phyloP scores from a whole-genome alignment of 64 coral and sea anemone genomes.

The Dendronephthya gigantea region DNA sequence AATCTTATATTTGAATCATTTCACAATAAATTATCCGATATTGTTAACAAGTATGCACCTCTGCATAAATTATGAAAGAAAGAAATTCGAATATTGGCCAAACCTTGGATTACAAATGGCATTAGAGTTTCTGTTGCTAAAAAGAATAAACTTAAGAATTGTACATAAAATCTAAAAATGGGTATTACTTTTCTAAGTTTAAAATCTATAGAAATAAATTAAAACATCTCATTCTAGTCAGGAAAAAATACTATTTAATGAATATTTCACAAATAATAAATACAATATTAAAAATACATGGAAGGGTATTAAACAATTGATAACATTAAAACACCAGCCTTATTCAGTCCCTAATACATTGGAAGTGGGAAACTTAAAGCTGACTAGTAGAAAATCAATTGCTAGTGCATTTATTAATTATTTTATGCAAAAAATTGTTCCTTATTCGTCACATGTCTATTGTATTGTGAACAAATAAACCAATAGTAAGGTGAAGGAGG shows the following conservation, averaged over 20 bases:
- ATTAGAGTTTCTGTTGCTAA: neutral
- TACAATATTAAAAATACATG: conserved; percentile 8
- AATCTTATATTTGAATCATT: conserved; percentile 26
- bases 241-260: neutral
- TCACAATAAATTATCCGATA: conserved; percentile 10
- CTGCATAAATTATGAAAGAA: neutral
- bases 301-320: neutral
- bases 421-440: no score
- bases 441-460: no score
- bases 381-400: no score
- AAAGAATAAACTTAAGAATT: neutral
- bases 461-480: no score
- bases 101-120: conserved; percentile 21
- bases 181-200: neutral
- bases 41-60: conserved; percentile 6
- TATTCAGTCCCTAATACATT: no score
- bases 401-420: no score
- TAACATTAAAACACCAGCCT: no score
- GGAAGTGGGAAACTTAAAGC: no score
- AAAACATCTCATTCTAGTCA: neutral
- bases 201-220: neutral
- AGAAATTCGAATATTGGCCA: neutral
- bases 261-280: neutral
- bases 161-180: neutral
- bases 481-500: no score